Evolutionary conservation across 2,113 vertebrate species (phyloP).

Genomic region (Seriola quinqueradiata): DNA sequence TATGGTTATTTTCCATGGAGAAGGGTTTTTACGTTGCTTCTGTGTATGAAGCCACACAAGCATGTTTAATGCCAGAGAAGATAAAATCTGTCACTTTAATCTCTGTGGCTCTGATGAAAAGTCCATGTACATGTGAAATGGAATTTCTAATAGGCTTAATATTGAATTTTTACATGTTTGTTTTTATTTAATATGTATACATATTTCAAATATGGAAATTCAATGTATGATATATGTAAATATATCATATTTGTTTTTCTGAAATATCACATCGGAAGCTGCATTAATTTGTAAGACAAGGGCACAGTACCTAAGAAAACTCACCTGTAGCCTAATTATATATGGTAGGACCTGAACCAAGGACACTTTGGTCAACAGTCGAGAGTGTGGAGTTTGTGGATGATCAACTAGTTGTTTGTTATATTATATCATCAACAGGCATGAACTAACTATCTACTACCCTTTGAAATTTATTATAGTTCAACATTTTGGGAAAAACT

Average conservation of each 20-base stretch:
- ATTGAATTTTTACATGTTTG: too few species aligned
- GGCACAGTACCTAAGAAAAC: not conserved
- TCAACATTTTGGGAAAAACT: too few species aligned
- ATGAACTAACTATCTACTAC: not conserved
- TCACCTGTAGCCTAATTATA: not conserved
- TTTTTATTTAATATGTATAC: too few species aligned
- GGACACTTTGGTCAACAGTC: not conserved
- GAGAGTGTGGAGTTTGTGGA: not conserved
- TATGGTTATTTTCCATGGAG: not conserved
- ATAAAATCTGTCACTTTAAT: conserved; percentile 53
- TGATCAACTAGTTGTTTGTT: not conserved
- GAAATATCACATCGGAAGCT: not conserved
- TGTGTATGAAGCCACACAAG: conserved; percentile 20
- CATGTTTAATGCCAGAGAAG: conserved; percentile 44
- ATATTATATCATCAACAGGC: not conserved
- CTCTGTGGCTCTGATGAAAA: conserved; percentile 32
- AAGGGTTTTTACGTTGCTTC: not conserved
- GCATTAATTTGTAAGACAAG: not conserved
- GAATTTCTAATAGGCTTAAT: too few species aligned
- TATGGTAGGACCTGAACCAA: not conserved
- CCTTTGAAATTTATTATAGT: too few species aligned
- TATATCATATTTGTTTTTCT: not conserved
- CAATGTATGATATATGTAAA: too few species aligned
- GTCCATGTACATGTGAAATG: not conserved
- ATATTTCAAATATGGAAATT: too few species aligned